Base-by-base conservation (phyloP, 2,113 vertebrate species). In the Argyrosomus japonicus region DNA sequence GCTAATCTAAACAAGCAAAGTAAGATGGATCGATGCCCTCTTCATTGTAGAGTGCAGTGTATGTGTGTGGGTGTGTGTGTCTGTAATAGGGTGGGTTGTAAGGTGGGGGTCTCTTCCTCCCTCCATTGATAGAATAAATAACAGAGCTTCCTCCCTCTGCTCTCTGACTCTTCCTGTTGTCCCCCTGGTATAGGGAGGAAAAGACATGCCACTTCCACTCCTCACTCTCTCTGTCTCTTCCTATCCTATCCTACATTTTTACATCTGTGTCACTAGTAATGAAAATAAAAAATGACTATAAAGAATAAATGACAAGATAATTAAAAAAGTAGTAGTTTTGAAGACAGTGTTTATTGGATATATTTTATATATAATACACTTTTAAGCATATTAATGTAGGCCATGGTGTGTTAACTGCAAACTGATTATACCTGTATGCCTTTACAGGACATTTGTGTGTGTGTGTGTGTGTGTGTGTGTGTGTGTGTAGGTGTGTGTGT, bases 71-170 rank as follows among this genome's bases (percentile, higher is more conserved):
- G 45, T 78, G 68, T 68, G 63, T 68, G 73, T 63, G 61, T 61
- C 21, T 71, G 60, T 71, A 69, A 82, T 62, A 43, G 56, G 43
- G 40, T 72, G 73, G 56, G 29, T 70, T 83, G 69, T 77, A 80
- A 84, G 75, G 83, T 45, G 58, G 68, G 79, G 60, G 75, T 88
- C 45, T 84, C 61, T 87, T 89, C 84, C 81, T 87, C 81, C 62
- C 50, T 81, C 69, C 78, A 89, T 90, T 88, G 79, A 89, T 12
- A 85, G 83, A 90, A 90, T 89, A 89, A 91, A 90, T 90, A 84
- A 53, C 85, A 83, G 72, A 36, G 77, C 74, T 92, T 92, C 91
- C 91, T 86, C 67, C 48, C 79, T 78, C 72, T 82, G 84, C 77
- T 79, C 72, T 45, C 70, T 68, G 80, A 79, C 53, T 79, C 77